Evolutionary conservation across 2,113 vertebrate species (phyloP).

Genomic region (Bufo gargarizans): DNA sequence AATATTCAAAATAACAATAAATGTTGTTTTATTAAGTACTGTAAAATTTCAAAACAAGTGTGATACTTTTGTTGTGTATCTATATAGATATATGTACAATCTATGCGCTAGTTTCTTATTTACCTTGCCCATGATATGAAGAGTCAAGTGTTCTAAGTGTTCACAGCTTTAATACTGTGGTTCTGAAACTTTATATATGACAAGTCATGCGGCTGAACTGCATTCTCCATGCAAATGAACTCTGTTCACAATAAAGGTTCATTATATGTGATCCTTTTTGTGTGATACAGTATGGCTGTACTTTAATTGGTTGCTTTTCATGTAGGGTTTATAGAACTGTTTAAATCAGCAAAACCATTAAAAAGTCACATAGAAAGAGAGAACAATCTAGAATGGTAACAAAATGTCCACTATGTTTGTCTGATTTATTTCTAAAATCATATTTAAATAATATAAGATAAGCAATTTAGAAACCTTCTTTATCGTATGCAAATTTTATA

Average conservation of each 20-base stretch:
- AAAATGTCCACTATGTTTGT: conserved; percentile 4
- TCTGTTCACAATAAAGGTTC: conserved; percentile 11
- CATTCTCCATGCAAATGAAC: conserved; percentile 37
- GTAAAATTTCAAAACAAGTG: too few species aligned
- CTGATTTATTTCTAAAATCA: not conserved
- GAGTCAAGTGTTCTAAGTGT: not conserved
- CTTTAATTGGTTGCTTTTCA: conserved; percentile 41
- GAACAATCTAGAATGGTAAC: conserved; percentile 35
- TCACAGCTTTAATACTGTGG: not conserved
- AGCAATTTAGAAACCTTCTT: too few species aligned
- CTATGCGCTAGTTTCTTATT: not conserved
- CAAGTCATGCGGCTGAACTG: not conserved
- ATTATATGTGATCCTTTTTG: conserved; percentile 26
- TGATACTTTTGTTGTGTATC: too few species aligned
- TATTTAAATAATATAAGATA: not conserved
- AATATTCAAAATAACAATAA: not conserved
- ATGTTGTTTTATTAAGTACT: too few species aligned
- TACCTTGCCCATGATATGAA: conserved; percentile 49
- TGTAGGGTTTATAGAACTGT: conserved; percentile 34
- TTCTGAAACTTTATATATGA: conserved; percentile 31
- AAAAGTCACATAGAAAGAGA: not conserved
- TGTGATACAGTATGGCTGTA: conserved; percentile 38
- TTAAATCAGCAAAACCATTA: conserved; percentile 39
- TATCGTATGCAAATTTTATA: too few species aligned
- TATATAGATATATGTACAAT: too few species aligned